Evolutionary conservation across 2,797 vertebrate species (phyloP).

Genomic region (Psittacula derbiana): DNA sequence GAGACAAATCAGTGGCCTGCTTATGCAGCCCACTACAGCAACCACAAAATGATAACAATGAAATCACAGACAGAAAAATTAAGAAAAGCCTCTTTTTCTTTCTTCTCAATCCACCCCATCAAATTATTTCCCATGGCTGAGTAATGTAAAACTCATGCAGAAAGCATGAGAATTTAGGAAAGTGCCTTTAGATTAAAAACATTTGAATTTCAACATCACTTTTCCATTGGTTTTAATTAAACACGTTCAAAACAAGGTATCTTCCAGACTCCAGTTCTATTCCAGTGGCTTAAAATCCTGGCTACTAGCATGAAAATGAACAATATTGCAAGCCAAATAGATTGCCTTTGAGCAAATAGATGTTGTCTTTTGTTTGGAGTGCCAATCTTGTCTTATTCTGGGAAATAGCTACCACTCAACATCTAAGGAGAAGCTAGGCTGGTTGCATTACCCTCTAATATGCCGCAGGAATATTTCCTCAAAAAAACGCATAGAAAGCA

Average conservation of each 20-base stretch:
- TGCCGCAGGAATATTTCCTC: neutral
- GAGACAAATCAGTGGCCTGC: neutral
- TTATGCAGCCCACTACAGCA: neutral
- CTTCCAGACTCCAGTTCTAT: neutral
- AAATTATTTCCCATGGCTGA: neutral
- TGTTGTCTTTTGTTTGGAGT: no score
- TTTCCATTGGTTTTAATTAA: neutral
- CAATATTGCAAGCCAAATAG: neutral
- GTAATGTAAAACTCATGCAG: neutral
- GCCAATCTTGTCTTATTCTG: neutral
- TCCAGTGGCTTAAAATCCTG: neutral
- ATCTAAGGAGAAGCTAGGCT: neutral
- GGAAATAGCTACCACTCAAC: neutral
- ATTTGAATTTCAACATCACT: neutral
- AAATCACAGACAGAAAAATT: neutral
- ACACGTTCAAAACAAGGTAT: neutral
- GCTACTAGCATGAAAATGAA: neutral
- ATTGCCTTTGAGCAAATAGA: neutral
- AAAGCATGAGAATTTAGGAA: neutral
- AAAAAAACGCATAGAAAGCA: rapidly evolving
- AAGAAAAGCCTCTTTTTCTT: neutral
- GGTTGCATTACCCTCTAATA: neutral
- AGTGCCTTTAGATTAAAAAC: neutral
- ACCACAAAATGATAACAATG: neutral
- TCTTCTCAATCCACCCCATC: rapidly evolving